Percentiles rank a stretch among this genome's conserved stretches.
These are phyloP conservation scores for Tetragonula carbonaria DNA, from an alignment of 2,888 invertebrate species.

Conservation along the genomic window DNA sequence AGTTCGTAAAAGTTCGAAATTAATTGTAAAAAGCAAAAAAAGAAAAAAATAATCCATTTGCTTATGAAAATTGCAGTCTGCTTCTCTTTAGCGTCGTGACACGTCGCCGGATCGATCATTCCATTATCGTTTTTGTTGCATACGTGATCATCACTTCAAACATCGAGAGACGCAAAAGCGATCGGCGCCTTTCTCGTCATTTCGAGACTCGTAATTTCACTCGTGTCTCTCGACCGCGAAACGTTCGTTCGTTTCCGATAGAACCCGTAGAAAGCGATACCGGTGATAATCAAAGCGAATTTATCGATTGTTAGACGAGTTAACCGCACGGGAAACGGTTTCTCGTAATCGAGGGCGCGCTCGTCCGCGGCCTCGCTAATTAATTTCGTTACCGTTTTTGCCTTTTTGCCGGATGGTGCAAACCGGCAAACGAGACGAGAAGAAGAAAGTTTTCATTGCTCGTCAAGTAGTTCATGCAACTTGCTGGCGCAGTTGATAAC, in stretches of 20 bases:
- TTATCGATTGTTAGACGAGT: conserved; percentile 41
- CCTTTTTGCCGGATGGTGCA: conserved; percentile 3
- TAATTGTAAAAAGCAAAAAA: too few species aligned
- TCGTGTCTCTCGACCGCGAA: background rate
- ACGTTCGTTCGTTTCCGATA: background rate
- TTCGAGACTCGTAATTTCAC: background rate
- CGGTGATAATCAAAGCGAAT: conserved; percentile 7
- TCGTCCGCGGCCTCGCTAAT: conserved; percentile 22
- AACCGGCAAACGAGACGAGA: background rate
- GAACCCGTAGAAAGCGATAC: conserved; percentile 23
- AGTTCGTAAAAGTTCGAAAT: too few species aligned
- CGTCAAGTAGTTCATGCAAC: background rate
- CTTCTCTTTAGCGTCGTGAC: background rate
- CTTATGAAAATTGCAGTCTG: too few species aligned
- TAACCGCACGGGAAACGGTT: conserved; percentile 16
- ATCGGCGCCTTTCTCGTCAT: background rate
- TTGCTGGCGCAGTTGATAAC: background rate
- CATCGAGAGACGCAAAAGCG: background rate
- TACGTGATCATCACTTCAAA: background rate
- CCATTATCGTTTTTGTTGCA: background rate
- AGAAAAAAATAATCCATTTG: too few species aligned
- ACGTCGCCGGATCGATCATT: background rate
- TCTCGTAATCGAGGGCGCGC: background rate
- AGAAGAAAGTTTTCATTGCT: conserved; percentile 24
- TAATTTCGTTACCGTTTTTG: conserved; percentile 11